Percentiles rank a stretch among this genome's conserved stretches.
These are phyloP conservation scores for Trachurus trachurus DNA, from an alignment of 2,797 vertebrate genomes.

Conservation along the genomic window DNA sequence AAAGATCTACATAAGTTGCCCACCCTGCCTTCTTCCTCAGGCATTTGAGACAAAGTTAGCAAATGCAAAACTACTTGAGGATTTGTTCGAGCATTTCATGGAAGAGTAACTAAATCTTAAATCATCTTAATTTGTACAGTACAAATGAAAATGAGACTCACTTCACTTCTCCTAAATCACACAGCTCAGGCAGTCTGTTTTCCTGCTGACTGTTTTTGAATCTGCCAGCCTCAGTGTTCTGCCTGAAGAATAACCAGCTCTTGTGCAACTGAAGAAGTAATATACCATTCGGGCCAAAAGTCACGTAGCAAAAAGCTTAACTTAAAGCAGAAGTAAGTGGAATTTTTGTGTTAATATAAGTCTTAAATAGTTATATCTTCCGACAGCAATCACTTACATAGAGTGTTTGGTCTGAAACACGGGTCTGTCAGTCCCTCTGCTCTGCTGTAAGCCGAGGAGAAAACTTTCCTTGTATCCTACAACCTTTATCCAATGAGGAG, in stretches of 20 bases:
- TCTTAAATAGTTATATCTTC: too few relatives aligned
- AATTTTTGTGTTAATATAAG: too few relatives aligned
- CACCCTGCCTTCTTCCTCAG: background rate
- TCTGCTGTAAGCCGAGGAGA: too few relatives aligned
- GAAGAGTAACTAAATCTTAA: background rate
- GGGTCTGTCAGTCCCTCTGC: too few relatives aligned
- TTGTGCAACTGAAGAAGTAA: background rate
- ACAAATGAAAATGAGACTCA: conserved; percentile 14
- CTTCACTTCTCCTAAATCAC: conserved; percentile 2
- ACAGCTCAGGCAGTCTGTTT: conserved; percentile 4
- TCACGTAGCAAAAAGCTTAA: background rate
- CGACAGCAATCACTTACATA: too few relatives aligned
- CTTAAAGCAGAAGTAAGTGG: too few relatives aligned
- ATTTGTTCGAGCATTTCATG: background rate
- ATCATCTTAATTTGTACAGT: background rate
- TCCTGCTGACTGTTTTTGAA: conserved; percentile 10
- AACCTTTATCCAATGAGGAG: too few relatives aligned
- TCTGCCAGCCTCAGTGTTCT: background rate
- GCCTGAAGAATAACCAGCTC: background rate
- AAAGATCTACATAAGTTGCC: background rate
- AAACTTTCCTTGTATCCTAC: too few relatives aligned
- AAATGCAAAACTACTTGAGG: background rate
- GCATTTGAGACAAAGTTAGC: background rate
- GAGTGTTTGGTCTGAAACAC: too few relatives aligned
- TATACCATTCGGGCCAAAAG: background rate